Evolutionary conservation across 2,113 vertebrate species (phyloP).

Genomic region (Phodopus roborovskii): DNA sequence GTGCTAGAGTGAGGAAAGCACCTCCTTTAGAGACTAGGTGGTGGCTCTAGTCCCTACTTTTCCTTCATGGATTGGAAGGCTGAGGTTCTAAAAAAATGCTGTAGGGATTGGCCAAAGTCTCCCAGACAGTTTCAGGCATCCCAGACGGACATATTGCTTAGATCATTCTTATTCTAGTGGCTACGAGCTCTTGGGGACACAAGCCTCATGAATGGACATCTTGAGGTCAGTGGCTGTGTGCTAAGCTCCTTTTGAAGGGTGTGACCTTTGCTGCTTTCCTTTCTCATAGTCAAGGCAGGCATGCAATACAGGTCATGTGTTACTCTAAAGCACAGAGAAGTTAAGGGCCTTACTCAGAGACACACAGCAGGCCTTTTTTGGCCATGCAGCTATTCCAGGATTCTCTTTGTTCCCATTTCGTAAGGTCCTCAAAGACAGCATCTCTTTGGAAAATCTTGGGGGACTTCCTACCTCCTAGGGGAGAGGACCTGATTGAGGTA

Average conservation of each 20-base stretch:
- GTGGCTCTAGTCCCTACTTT: not conserved
- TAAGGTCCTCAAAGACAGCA: too few species aligned
- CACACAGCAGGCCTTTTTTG: not conserved
- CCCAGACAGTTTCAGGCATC: not conserved
- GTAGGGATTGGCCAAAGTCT: not conserved
- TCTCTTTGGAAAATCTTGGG: not conserved
- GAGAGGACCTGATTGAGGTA: not conserved
- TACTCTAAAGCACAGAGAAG: conserved; percentile 10
- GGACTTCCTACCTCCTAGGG: not conserved
- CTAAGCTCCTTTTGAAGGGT: not conserved
- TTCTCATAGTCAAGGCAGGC: not conserved
- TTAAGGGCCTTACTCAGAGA: not conserved
- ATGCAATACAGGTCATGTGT: not conserved
- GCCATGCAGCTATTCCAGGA: accelerated
- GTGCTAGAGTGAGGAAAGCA: not conserved
- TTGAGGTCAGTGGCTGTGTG: not conserved
- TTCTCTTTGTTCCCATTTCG: not conserved
- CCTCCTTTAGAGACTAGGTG: not conserved
- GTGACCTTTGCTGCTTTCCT: not conserved
- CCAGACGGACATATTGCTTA: not conserved
- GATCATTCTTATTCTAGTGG: not conserved
- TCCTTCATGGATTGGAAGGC: not conserved
- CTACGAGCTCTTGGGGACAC: not conserved
- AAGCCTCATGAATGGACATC: not conserved
- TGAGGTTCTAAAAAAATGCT: not conserved